A percentile compares a stretch with the other conserved stretches of the same genome.
These are phyloP conservation scores for Prionchulus punctatus DNA, from an alignment of 2,888 invertebrate genomes.

Conservation along the genomic window DNA sequence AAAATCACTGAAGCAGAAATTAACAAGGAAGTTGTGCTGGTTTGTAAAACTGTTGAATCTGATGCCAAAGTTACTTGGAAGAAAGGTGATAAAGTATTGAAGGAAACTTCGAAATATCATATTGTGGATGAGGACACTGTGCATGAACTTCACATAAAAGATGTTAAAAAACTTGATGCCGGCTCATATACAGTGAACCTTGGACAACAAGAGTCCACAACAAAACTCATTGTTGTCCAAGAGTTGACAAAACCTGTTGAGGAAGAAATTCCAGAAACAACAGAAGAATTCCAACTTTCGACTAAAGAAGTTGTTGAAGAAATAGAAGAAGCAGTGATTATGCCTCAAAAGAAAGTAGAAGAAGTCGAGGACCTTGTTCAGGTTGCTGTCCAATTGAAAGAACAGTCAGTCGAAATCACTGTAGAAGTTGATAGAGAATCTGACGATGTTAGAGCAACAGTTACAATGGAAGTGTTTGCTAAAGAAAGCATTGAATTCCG, in stretches of 20 bases:
- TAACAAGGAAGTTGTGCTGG: not conserved
- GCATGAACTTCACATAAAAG: constrained; percentile 20
- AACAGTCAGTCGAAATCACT: too few relatives aligned
- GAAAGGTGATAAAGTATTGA: not conserved
- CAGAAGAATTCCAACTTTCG: constrained; percentile 58
- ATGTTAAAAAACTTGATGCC: constrained; percentile 21
- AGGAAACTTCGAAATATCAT: not conserved
- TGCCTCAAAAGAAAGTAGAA: too few relatives aligned
- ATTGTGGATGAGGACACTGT: not conserved
- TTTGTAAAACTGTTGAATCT: not conserved
- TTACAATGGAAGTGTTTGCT: too few relatives aligned
- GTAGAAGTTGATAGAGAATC: too few relatives aligned
- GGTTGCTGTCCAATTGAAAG: too few relatives aligned
- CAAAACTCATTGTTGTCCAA: not conserved
- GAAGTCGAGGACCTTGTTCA: too few relatives aligned
- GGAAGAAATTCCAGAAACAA: constrained; percentile 61
- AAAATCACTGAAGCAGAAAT: too few relatives aligned
- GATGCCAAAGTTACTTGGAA: not conserved
- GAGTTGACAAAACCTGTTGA: constrained; percentile 31
- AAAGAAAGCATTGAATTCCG: too few relatives aligned
- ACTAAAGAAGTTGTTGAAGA: too few relatives aligned
- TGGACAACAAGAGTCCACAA: constrained; percentile 11
- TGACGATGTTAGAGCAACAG: too few relatives aligned
- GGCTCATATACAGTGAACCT: constrained; percentile 27
- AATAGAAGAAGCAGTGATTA: too few relatives aligned